Percentiles rank a stretch among this genome's conserved stretches.
phyloP scores from a whole-genome alignment of 1,140 invertebrate genomes.

The Phocides pigmalion region DNA sequence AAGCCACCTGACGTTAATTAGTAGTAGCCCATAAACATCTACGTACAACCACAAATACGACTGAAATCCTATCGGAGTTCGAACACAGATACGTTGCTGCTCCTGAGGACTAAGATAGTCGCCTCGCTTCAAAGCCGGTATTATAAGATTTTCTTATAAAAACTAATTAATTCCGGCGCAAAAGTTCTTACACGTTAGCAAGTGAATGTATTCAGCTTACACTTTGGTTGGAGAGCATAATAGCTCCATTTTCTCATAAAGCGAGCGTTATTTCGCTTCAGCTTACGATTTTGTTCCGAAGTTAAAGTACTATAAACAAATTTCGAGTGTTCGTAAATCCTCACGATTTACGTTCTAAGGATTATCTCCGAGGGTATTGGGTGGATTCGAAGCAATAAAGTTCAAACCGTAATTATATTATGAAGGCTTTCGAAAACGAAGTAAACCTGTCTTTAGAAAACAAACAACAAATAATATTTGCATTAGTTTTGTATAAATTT shows the following conservation, averaged over 20 bases:
- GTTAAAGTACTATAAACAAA: slow-evolving; percentile 42
- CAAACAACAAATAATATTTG: slow-evolving; percentile 38
- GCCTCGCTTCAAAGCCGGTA: no score
- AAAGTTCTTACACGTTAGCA: slow-evolving; percentile 26
- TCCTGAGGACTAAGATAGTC: no score
- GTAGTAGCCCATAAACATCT: no score
- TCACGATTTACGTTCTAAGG: slow-evolving; percentile 44
- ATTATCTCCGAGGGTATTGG: slow-evolving; percentile 37
- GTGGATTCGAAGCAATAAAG: slow-evolving; percentile 39
- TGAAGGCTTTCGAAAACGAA: slow-evolving; percentile 27
- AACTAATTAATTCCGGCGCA: slow-evolving; percentile 11
- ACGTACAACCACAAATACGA: no score
- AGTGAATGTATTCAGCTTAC: slow-evolving; percentile 9
- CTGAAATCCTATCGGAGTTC: no score
- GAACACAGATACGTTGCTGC: no score
- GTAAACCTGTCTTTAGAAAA: slow-evolving; percentile 23
- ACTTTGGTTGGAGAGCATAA: slow-evolving; percentile 4
- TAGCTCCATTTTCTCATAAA: slow-evolving; percentile 25
- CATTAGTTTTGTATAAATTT: slow-evolving; percentile 31
- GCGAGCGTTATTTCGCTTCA: slow-evolving; percentile 13
- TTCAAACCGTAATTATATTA: slow-evolving; percentile 39
- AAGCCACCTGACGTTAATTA: no score
- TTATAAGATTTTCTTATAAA: slow-evolving; percentile 16
- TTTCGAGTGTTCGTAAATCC: slow-evolving; percentile 41
- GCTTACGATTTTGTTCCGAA: slow-evolving; percentile 30